phyloP scores from a whole-genome alignment of 2,797 vertebrate genomes.

The Amazonetta brasiliensis region DNA sequence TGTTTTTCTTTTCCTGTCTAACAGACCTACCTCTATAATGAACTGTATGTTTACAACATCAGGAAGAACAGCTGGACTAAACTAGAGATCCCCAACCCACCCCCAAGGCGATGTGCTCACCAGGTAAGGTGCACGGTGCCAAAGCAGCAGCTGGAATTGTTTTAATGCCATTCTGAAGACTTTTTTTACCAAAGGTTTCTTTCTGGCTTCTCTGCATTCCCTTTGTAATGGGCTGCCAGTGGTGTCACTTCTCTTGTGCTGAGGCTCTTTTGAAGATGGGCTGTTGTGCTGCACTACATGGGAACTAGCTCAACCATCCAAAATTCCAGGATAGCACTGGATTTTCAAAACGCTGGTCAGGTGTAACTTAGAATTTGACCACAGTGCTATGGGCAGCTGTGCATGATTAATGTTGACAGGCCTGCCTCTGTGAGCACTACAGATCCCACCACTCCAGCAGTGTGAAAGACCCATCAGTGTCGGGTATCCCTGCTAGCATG shows the following conservation, averaged over 20 bases:
- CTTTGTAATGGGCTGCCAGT: neutral
- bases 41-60: slow-evolving; percentile 92
- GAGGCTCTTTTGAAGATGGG: neutral
- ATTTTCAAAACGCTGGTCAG: neutral
- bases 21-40: slow-evolving; percentile 93
- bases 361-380: neutral
- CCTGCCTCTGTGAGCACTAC: rapidly evolving
- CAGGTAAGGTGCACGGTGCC: slow-evolving; percentile 83
- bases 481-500: neutral
- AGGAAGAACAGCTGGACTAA: slow-evolving; percentile 92
- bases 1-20: neutral
- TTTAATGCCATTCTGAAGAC: rapidly evolving
- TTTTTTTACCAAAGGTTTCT: neutral
- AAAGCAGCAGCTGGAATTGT: neutral
- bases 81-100: slow-evolving; percentile 90
- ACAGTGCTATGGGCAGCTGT: neutral
- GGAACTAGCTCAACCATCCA: neutral
- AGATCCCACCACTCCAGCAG: neutral
- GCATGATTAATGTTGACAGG: neutral
- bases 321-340: neutral
- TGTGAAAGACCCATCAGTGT: neutral
- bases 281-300: neutral
- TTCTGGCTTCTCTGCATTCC: neutral
- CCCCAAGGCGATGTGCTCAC: slow-evolving; percentile 91
- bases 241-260: neutral